Evolutionary conservation across 2,797 vertebrate species (phyloP).

Genomic region (Sarcoramphus papa): DNA sequence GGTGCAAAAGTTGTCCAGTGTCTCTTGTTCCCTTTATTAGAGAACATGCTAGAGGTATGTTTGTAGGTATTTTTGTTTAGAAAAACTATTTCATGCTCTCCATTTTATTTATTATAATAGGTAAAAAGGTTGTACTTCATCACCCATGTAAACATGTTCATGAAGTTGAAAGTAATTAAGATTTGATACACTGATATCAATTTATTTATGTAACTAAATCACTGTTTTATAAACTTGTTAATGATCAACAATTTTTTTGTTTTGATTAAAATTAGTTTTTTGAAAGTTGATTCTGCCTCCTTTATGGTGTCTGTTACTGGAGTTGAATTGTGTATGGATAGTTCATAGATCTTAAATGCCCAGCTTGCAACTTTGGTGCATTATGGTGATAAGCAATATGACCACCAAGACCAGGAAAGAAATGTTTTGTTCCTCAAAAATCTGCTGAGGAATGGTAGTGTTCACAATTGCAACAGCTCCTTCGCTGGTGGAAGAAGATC

Average conservation of each 20-base stretch:
- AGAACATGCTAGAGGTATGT: conserved; percentile 88
- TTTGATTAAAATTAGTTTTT: background rate
- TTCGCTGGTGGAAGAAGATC: background rate
- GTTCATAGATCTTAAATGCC: background rate
- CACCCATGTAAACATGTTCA: conserved; percentile 93
- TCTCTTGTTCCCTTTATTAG: conserved; percentile 88
- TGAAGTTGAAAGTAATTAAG: conserved; percentile 97
- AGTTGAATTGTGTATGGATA: background rate
- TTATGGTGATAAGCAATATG: background rate
- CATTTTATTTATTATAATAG: conserved; percentile 98
- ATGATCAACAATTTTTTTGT: background rate
- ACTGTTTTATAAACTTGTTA: background rate
- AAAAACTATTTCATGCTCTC: conserved; percentile 84
- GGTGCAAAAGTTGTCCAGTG: conserved; percentile 92
- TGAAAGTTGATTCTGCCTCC: conserved; percentile 22
- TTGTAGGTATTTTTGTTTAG: conserved; percentile 93
- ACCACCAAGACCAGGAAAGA: background rate
- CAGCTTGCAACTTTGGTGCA: background rate
- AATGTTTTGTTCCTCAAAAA: background rate
- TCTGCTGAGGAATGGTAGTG: background rate
- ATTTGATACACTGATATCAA: conserved; percentile 99
- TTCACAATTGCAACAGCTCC: background rate
- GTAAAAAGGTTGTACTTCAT: conserved; percentile 94
- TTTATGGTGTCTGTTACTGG: conserved; percentile 59
- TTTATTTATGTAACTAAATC: conserved; percentile 99